Conservation (phyloP, 2,888 invertebrate genomes). For the Ditylenchus weischeri region DNA sequence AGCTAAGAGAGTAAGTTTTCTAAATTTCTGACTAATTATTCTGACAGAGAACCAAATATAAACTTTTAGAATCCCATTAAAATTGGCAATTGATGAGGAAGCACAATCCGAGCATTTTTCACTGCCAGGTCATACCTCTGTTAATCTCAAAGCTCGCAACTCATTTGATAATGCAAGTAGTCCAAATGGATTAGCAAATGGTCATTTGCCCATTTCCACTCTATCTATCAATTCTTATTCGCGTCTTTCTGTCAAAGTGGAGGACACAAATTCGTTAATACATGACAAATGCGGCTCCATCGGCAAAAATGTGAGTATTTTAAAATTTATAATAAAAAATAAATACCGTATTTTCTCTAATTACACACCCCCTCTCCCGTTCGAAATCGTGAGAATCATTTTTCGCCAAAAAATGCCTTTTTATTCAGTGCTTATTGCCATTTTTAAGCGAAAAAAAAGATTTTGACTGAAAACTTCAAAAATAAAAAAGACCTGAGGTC, state of each 20-base stretch:
- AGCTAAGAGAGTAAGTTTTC: conserved; percentile 30
- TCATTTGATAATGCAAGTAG: not conserved
- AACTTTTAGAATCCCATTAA: conserved; percentile 4
- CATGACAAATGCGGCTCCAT: too few species aligned
- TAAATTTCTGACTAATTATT: not conserved
- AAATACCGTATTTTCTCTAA: too few species aligned
- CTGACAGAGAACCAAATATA: not conserved
- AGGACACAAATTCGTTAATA: not conserved
- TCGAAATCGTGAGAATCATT: too few species aligned
- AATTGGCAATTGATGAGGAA: conserved; percentile 6
- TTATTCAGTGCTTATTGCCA: too few species aligned
- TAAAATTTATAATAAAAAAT: too few species aligned
- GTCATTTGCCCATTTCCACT: not conserved
- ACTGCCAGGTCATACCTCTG: not conserved
- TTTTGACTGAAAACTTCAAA: too few species aligned
- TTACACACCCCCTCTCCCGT: too few species aligned
- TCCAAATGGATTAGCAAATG: not conserved
- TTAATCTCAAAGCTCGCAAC: not conserved
- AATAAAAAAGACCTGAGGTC: too few species aligned
- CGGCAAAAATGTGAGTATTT: too few species aligned
- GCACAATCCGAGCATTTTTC: not conserved
- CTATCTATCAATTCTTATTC: not conserved
- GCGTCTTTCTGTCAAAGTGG: conserved; percentile 7
- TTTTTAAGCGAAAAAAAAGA: too few species aligned
- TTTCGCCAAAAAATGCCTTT: too few species aligned